Evolutionary conservation across 1,140 invertebrate genomes (phyloP).

Genomic region (Mylabris phalerata): DNA sequence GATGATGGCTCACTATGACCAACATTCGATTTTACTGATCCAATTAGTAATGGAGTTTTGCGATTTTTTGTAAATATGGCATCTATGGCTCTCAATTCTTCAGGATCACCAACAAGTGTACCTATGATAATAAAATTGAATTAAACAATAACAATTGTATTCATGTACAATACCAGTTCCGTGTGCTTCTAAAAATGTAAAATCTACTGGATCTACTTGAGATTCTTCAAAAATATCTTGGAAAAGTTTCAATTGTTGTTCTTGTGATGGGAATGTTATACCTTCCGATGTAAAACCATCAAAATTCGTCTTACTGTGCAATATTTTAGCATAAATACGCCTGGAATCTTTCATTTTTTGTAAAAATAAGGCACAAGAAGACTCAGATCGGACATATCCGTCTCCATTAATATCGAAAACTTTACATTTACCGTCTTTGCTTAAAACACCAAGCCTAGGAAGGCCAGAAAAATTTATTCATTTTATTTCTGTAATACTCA

Average conservation of each 20-base stretch:
- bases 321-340: constrained; percentile 58
- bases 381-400: constrained; percentile 69
- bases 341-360: constrained; percentile 75
- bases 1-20: constrained; percentile 90
- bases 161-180: constrained; percentile 59
- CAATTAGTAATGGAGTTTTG: constrained; percentile 66
- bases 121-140: too few species aligned
- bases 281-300: constrained; percentile 73
- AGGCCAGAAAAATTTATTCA: background rate
- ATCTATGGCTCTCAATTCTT: constrained; percentile 82
- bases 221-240: constrained; percentile 83
- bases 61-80: constrained; percentile 68
- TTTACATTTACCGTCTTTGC: constrained; percentile 78
- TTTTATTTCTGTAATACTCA: background rate
- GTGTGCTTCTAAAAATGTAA: constrained; percentile 87
- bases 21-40: constrained; percentile 89
- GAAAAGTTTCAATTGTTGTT: constrained; percentile 71
- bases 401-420: constrained; percentile 79
- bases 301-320: constrained; percentile 64
- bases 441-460: constrained; percentile 72
- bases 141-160: too few species aligned
- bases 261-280: constrained; percentile 85
- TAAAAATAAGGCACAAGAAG: constrained; percentile 70
- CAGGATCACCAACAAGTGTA: constrained; percentile 74
- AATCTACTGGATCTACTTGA: constrained; percentile 57